Percentiles rank a stretch among this genome's conserved stretches.
Evolutionary conservation across 1,140 invertebrate species (phyloP).

Genomic region (Conus ventricosus): DNA sequence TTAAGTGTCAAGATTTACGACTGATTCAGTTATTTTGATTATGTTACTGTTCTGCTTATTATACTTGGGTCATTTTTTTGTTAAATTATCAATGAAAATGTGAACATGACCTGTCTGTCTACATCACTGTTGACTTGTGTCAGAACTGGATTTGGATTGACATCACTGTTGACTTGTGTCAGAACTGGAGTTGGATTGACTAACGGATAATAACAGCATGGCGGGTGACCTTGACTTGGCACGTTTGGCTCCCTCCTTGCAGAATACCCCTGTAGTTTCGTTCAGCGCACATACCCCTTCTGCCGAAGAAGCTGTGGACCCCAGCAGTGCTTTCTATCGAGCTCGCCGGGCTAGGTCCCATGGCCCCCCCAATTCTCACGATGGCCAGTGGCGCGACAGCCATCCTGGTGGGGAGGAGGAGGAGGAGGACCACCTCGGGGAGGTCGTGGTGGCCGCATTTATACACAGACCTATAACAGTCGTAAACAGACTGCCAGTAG

Average conservation of each 20-base stretch:
- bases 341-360: slow-evolving; percentile 1
- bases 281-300: slow-evolving; percentile 7
- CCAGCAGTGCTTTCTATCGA: slow-evolving; percentile 19
- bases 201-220: slow-evolving; percentile 27
- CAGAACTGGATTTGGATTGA: not conserved
- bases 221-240: slow-evolving; percentile 26
- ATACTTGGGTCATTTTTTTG: no score
- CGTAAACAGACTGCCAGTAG: slow-evolving; percentile 22
- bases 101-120: no score
- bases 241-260: slow-evolving; percentile 27
- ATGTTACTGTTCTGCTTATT: no score
- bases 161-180: no score
- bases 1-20: no score
- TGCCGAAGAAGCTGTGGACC: not conserved
- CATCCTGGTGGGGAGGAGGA: not conserved
- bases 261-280: slow-evolving; percentile 35
- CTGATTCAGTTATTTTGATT: no score
- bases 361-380: not conserved
- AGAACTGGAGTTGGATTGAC: not conserved
- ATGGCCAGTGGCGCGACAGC: not conserved
- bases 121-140: no score
- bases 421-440: not conserved
- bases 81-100: no score
- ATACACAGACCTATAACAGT: slow-evolving; percentile 37
- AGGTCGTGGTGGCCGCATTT: slow-evolving; percentile 3